Evolutionary conservation across 2,797 vertebrate genomes (phyloP).

Genomic region (Peromyscus melanophrys): DNA sequence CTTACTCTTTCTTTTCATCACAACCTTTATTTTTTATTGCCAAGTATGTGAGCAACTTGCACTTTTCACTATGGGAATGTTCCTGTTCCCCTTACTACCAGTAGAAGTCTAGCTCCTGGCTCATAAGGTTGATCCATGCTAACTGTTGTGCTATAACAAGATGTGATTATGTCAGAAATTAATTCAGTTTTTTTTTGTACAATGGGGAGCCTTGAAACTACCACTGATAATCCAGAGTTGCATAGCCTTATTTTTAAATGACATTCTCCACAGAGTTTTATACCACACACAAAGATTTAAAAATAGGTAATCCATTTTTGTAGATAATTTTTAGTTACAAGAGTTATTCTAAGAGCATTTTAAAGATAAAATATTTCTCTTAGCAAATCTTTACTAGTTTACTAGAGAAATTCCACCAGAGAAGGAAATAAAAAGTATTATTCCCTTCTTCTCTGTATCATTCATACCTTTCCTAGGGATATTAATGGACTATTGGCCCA

Average conservation of each 20-base stretch:
- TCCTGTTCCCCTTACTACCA: background rate
- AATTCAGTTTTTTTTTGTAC: background rate
- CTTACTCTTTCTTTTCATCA: background rate
- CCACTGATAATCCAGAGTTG: background rate
- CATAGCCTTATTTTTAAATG: background rate
- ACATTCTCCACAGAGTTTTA: background rate
- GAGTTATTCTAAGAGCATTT: background rate
- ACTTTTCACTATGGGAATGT: background rate
- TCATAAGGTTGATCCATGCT: background rate
- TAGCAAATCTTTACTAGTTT: background rate
- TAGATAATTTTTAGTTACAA: background rate
- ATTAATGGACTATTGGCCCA: background rate
- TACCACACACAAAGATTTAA: background rate
- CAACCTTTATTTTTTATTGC: background rate
- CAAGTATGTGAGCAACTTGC: background rate
- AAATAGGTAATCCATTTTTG: background rate
- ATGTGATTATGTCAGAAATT: background rate
- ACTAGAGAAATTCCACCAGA: background rate
- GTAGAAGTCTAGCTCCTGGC: background rate
- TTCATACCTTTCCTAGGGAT: background rate
- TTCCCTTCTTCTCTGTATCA: fast-evolving
- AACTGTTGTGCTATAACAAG: background rate
- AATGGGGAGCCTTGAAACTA: background rate
- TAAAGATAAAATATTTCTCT: background rate
- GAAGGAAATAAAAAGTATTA: background rate